Conservation (phyloP, 2,113 vertebrate genomes). For the Apus apus region DNA sequence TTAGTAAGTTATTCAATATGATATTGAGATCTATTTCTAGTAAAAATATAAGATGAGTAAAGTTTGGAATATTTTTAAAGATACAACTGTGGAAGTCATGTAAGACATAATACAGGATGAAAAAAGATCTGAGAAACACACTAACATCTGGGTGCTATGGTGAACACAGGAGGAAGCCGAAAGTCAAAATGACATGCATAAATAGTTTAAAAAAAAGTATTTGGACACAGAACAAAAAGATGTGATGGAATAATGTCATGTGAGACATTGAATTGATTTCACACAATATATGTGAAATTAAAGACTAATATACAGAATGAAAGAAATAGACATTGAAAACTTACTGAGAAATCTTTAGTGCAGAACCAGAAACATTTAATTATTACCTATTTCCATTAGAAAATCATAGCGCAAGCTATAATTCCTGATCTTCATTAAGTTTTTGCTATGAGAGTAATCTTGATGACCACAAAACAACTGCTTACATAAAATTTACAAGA, state of each 20-base stretch:
- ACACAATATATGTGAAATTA: background rate
- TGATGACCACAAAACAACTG: background rate
- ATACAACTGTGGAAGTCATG: background rate
- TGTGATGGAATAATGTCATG: background rate
- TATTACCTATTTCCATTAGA: background rate
- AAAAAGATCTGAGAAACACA: slow-evolving; percentile 15
- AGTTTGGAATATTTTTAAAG: background rate
- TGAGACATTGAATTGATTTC: background rate
- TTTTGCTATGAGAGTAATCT: background rate
- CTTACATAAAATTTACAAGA: background rate
- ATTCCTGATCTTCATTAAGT: background rate
- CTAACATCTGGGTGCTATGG: slow-evolving; percentile 59
- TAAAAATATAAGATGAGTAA: background rate
- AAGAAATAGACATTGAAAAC: background rate
- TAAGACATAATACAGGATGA: background rate
- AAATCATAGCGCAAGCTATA: background rate
- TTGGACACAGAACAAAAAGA: background rate
- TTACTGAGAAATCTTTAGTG: background rate
- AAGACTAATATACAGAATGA: background rate
- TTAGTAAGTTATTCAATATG: background rate
- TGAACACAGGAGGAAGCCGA: slow-evolving; percentile 33
- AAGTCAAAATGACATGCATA: slow-evolving; percentile 36
- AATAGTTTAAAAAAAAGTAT: background rate
- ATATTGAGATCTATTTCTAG: background rate
- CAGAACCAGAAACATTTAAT: background rate